Evolutionary conservation across 2,888 invertebrate genomes (phyloP).

Genomic region (Plagiodera versicolora): DNA sequence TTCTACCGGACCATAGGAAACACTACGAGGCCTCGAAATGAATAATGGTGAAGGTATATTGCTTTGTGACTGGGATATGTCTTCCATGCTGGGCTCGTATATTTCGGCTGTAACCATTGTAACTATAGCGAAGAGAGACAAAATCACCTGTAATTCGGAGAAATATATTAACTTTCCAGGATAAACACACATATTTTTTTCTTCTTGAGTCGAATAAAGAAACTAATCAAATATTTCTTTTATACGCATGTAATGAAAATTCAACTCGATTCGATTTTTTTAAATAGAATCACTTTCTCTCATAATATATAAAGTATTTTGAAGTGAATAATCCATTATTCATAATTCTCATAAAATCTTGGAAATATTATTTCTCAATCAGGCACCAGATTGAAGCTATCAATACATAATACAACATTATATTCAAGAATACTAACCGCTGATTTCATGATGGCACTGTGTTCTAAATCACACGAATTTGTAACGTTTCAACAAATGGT

Average conservation of each 20-base stretch:
- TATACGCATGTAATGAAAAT: too few species aligned
- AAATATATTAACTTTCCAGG: too few species aligned
- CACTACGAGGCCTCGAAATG: background rate
- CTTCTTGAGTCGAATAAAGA: too few species aligned
- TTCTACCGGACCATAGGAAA: background rate
- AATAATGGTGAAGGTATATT: background rate
- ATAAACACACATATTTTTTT: too few species aligned
- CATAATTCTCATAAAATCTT: too few species aligned
- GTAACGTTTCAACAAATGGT: background rate
- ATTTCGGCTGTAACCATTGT: background rate
- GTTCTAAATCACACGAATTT: background rate
- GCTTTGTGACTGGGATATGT: background rate
- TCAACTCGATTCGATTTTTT: too few species aligned
- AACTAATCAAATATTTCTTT: too few species aligned
- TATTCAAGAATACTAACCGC: background rate
- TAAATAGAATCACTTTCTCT: too few species aligned
- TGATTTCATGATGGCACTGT: background rate
- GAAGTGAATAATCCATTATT: too few species aligned
- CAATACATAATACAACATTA: background rate
- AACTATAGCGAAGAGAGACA: background rate
- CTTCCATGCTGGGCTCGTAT: slow-evolving; percentile 2
- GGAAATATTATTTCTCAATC: too few species aligned
- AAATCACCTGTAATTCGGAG: background rate
- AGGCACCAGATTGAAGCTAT: too few species aligned
- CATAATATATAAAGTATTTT: too few species aligned